Evolutionary conservation across 2,888 invertebrate genomes (phyloP), one percentile per base, ranked within the genome.

Genomic region (Yponomeuta plumbellus): DNA sequence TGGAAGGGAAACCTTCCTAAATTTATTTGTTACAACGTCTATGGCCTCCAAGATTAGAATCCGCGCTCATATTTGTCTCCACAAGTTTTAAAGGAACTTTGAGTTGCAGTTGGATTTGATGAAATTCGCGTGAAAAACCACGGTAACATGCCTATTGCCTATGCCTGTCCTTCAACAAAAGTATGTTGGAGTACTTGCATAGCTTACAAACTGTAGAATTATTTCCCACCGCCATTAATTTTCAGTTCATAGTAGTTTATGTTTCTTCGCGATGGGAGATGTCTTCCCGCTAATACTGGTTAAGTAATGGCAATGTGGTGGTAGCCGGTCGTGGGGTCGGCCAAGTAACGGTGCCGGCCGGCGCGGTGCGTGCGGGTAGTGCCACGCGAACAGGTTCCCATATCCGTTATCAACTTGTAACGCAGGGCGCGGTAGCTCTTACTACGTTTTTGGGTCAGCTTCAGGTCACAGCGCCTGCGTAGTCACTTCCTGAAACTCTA

Each of bases 401-500:
- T 79, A 84, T 84, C 87, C 85, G 86, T 83, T 84, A 86, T 85
- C 82, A 83, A 84, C 79, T 81, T 79, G 83, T 77, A 77, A 77
- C 77, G 78, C 77, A 77, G 79, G 84, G 85, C 79, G 84, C 80
- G 84, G 84, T 81, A 80, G 81, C 79, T 79, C 83, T 80, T 78
- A 79, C 74, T 81, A 78, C 79, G 85, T 84, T 89, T 89, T 89
- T 90, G 86, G 90, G 90, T 91, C 90, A 88, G 83, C 79, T 80
- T 87, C 34, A 79, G 90, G 90, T 91, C 90, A 90, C 80, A 84
- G 84, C 90, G 90, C 90, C 85, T 90, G 90, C 90, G 89, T 86
- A 77, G 74, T 81, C 70, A 76, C 80, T 81, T 83, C 76, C 78
- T 78, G 73, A 71, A 82, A 79, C 78, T 57, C 22, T 34, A 34